Evolutionary conservation across 2,797 vertebrate genomes (phyloP), one percentile per base, ranked within the genome.

Genomic region (Mus minutoides): DNA sequence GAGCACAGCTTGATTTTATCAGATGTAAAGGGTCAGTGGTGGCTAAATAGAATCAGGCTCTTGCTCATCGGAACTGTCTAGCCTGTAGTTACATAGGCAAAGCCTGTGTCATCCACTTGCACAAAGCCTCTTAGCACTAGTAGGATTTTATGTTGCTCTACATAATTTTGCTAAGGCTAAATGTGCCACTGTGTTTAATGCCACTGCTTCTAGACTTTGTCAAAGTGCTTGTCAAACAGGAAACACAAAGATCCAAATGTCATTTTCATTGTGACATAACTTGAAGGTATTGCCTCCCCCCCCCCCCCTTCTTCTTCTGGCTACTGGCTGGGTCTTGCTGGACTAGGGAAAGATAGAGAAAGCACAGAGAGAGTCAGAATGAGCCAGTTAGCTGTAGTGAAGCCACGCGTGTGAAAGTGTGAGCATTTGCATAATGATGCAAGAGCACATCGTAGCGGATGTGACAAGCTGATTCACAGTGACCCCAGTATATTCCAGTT

Each of bases 151-250:
- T 0, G 0, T 56, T 67, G 46, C 40, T 85, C 37, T 90, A 21
- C 62, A n/a, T 91, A 31, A 37, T 94, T 90, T 95, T 79, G 60
- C 84, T 80, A 83, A 95, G 49, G 92, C 49, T 80, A 37, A 92
- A 5, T 67, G 13, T 93, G 46, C 64, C 10, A 58, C 21, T 11
- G 2, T 46, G 22, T 14, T 43, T 79, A 24, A 62, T 69, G 1
- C 40, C 76, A 86, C 56, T 84, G 29, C 83, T 92, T 91, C 34
- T 73, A 79, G 69, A 56, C 90, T 91, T 86, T 64, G 1, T 58
- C 22, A 85, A 64, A 64, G 37, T 40, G 60, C 43, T 88, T 95
- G 21, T 95, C 52, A 82, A 90, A 76, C 80, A 60, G 79, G 80
- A 95, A 97, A 78, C 71, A n/a, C 3, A 79, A 17, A 34, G 40